Conservation (phyloP, 37 sponge, comb jelly and placozoan genomes). For the Lycopodina hypogea region DNA sequence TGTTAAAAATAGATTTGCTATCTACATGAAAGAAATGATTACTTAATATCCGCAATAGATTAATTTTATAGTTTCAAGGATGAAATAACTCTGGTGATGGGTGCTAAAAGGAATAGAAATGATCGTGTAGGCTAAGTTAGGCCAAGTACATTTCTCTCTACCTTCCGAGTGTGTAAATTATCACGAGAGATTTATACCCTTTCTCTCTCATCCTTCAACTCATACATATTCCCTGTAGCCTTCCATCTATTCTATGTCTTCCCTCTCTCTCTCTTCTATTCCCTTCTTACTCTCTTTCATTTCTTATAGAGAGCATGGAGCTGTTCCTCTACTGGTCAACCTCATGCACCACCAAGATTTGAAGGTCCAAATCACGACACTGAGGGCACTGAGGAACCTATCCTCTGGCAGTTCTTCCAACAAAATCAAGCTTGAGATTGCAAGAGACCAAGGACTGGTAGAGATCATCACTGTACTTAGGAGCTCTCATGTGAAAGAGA, state of each 20-base stretch:
- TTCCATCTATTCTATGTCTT: too few relatives aligned
- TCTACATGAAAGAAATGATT: too few relatives aligned
- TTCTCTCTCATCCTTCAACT: not conserved
- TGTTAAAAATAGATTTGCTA: too few relatives aligned
- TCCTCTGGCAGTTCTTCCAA: slow-evolving; percentile 79
- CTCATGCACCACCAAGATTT: slow-evolving; percentile 51
- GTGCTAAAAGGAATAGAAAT: too few relatives aligned
- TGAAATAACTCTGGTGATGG: too few relatives aligned
- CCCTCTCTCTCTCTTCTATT: too few relatives aligned
- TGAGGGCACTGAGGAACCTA: slow-evolving; percentile 90
- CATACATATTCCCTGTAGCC: not conserved
- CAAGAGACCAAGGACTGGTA: slow-evolving; percentile 54
- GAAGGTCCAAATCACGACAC: slow-evolving; percentile 63
- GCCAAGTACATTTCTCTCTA: too few relatives aligned
- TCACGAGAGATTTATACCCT: too few relatives aligned
- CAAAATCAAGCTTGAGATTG: slow-evolving; percentile 67
- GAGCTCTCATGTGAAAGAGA: slow-evolving; percentile 18
- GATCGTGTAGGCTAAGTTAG: too few relatives aligned
- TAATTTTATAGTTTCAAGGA: too few relatives aligned
- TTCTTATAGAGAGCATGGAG: slow-evolving; percentile 64
- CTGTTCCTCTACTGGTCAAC: slow-evolving; percentile 71
- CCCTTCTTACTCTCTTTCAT: too few relatives aligned
- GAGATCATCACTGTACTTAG: slow-evolving; percentile 44
- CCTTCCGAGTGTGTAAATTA: too few relatives aligned
- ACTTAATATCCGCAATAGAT: not conserved